Percentiles rank a stretch among this genome's conserved stretches.
phyloP scores from a whole-genome alignment of 2,797 vertebrate species.

The Coracias cyanogaster region DNA sequence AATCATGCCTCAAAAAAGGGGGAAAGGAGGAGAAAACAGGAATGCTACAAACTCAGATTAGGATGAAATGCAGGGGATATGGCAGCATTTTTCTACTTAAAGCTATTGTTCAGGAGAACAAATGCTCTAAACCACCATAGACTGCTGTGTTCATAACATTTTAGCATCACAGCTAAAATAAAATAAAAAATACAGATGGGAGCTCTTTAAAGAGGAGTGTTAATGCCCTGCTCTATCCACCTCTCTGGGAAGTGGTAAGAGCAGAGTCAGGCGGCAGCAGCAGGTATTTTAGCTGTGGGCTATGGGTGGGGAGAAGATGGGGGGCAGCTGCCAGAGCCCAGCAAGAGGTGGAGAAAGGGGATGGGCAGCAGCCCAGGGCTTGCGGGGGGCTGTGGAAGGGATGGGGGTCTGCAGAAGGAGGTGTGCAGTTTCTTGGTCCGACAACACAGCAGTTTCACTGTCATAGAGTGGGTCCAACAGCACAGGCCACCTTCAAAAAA shows the following conservation, averaged over 20 bases:
- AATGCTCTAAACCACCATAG: neutral
- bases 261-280: neutral
- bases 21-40: neutral
- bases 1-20: neutral
- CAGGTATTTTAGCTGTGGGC: neutral
- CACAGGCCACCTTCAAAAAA: neutral
- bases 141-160: neutral
- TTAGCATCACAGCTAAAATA: neutral
- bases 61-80: neutral
- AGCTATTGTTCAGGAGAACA: neutral
- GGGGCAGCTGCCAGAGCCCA: neutral
- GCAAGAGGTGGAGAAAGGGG: neutral
- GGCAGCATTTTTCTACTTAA: neutral
- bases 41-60: neutral
- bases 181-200: neutral
- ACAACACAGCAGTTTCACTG: fast-evolving
- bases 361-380: neutral
- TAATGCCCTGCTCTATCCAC: neutral
- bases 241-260: neutral
- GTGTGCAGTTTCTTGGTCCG: fast-evolving
- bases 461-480: neutral
- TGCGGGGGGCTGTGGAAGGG: neutral
- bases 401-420: neutral
- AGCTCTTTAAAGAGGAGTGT: neutral
- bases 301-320: neutral